Percentiles rank a stretch among this genome's conserved stretches.
Conservation (phyloP, 2,888 invertebrate species). For the Idaea biselata region DNA sequence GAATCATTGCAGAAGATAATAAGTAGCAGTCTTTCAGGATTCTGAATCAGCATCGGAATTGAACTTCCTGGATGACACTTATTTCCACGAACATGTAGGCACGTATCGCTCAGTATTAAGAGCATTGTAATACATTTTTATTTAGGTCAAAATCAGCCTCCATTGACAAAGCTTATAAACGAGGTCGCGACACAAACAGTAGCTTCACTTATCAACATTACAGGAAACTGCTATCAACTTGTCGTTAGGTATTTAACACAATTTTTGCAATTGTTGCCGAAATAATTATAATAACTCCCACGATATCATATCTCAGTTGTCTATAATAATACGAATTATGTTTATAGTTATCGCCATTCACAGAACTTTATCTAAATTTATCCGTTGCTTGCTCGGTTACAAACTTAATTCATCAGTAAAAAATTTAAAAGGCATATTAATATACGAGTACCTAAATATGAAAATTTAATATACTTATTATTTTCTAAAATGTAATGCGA, state of each 20-base stretch:
- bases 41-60: constrained; percentile 27
- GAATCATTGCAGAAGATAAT: neutral
- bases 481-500: too few species aligned
- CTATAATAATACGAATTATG: neutral
- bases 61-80: constrained; percentile 17
- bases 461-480: too few species aligned
- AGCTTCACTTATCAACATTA: constrained; percentile 62
- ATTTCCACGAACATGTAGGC: constrained; percentile 24
- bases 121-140: constrained; percentile 43
- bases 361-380: neutral
- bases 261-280: constrained; percentile 80
- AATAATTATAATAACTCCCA: constrained; percentile 67
- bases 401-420: neutral
- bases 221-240: constrained; percentile 76
- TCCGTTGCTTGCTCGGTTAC: neutral
- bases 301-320: constrained; percentile 45
- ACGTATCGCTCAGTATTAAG: constrained; percentile 38
- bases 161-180: constrained; percentile 73
- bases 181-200: constrained; percentile 68
- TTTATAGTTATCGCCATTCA: neutral
- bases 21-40: constrained; percentile 15
- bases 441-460: too few species aligned
- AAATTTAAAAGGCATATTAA: neutral
- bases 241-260: constrained; percentile 73
- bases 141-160: constrained; percentile 76